phyloP scores from a whole-genome alignment of 2,113 vertebrate genomes.

The Centropus bengalensis region DNA sequence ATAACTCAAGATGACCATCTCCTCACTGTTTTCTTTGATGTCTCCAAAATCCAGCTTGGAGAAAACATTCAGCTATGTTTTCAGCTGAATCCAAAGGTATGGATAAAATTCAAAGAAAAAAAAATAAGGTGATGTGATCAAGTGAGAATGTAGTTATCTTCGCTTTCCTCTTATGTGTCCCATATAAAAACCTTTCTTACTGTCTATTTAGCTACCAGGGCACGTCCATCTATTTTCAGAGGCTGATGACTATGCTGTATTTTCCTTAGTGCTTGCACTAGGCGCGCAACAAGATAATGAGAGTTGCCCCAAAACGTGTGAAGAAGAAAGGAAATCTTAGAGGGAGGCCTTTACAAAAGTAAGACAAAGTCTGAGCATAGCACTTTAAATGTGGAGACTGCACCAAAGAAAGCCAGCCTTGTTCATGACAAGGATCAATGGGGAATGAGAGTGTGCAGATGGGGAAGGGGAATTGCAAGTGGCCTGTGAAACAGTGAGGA shows the following conservation, averaged over 20 bases:
- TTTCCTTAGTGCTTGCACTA: not conserved
- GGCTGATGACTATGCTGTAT: not conserved
- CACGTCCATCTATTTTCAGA: not conserved
- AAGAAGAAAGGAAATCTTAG: not conserved
- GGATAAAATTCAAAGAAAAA: not conserved
- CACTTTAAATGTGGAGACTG: not conserved
- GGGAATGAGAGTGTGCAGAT: not conserved
- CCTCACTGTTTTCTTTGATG: slow-evolving; percentile 80
- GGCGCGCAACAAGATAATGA: not conserved
- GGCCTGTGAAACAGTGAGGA: not conserved
- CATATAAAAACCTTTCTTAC: not conserved
- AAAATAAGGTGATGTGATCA: not conserved
- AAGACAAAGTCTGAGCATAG: not conserved
- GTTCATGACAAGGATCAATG: not conserved
- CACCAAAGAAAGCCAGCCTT: not conserved
- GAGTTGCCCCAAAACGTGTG: not conserved
- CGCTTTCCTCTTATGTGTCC: not conserved
- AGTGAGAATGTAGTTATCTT: not conserved
- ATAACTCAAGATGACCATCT: slow-evolving; percentile 79
- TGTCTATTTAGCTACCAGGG: not conserved
- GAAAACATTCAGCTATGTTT: slow-evolving; percentile 76
- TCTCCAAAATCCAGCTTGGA: slow-evolving; percentile 79
- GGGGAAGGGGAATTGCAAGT: not conserved
- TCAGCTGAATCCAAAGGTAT: slow-evolving; percentile 79
- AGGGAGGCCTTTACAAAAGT: not conserved